phyloP scores from a whole-genome alignment of 2,113 vertebrate species.

The Vimba vimba region DNA sequence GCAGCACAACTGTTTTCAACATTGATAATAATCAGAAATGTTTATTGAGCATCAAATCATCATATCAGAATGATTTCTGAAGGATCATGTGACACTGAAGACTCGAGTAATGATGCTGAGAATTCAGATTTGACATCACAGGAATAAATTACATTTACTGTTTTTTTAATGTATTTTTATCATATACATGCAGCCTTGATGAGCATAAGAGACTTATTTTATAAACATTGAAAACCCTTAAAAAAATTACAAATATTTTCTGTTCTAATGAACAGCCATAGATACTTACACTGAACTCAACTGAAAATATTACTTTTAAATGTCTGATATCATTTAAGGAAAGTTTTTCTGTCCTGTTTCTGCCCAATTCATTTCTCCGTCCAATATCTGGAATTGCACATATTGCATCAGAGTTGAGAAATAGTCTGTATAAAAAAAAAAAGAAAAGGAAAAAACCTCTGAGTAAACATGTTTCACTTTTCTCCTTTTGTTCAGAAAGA shows the following conservation, averaged over 20 bases:
- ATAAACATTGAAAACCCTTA: neutral
- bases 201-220: neutral
- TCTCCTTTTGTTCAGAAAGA: neutral
- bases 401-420: slow-evolving; percentile 24
- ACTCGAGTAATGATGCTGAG: too few species aligned
- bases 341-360: neutral
- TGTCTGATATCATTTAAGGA: neutral
- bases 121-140: too few species aligned
- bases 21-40: too few species aligned
- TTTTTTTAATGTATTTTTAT: neutral
- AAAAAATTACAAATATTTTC: neutral
- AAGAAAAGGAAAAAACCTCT: too few species aligned
- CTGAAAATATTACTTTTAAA: neutral
- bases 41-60: too few species aligned
- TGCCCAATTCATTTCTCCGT: neutral
- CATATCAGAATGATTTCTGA: too few species aligned
- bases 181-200: neutral
- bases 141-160: too few species aligned
- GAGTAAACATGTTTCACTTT: neutral
- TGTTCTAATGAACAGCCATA: neutral
- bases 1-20: too few species aligned
- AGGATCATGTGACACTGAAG: too few species aligned
- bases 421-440: neutral
- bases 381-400: slow-evolving; percentile 9
- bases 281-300: neutral